These are phyloP conservation scores for Brachylomia viminalis DNA, from an alignment of 2,888 invertebrate species.

Conservation along the genomic window DNA sequence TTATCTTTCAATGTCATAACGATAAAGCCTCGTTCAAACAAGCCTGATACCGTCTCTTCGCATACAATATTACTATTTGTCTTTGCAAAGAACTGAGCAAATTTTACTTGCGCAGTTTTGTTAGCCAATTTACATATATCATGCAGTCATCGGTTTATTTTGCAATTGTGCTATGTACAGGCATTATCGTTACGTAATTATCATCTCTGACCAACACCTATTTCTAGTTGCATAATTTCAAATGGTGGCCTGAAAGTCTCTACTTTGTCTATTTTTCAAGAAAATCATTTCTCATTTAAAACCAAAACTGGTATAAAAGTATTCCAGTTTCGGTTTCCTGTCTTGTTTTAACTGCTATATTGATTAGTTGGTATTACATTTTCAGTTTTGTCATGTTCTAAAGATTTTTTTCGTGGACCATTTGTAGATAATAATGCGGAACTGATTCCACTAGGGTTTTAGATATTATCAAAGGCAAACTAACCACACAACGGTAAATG, in stretches of 20 bases:
- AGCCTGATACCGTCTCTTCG: constrained; percentile 49
- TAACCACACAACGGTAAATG: constrained; percentile 38
- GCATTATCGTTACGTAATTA: constrained; percentile 34
- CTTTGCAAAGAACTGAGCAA: constrained; percentile 31
- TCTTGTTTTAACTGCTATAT: not conserved
- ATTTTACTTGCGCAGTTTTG: constrained; percentile 48
- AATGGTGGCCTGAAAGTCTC: not conserved
- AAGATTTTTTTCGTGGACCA: constrained; percentile 3
- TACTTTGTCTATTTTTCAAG: not conserved
- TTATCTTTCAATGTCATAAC: constrained; percentile 81
- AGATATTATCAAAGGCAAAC: constrained; percentile 26
- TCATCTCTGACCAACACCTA: constrained; percentile 1
- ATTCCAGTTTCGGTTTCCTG: not conserved
- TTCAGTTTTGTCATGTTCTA: not conserved
- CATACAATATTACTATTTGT: constrained; percentile 57
- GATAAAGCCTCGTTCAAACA: constrained; percentile 70
- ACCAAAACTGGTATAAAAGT: no score
- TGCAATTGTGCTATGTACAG: constrained; percentile 24
- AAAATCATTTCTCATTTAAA: not conserved
- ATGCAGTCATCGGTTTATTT: constrained; percentile 33
- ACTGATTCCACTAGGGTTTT: constrained; percentile 26
- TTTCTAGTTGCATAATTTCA: constrained; percentile 3
- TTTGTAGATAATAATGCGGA: constrained; percentile 27
- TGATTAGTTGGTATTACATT: not conserved
- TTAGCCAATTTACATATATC: constrained; percentile 38